Conservation (phyloP, 2,797 vertebrate genomes). For the Rhincodon typus region DNA sequence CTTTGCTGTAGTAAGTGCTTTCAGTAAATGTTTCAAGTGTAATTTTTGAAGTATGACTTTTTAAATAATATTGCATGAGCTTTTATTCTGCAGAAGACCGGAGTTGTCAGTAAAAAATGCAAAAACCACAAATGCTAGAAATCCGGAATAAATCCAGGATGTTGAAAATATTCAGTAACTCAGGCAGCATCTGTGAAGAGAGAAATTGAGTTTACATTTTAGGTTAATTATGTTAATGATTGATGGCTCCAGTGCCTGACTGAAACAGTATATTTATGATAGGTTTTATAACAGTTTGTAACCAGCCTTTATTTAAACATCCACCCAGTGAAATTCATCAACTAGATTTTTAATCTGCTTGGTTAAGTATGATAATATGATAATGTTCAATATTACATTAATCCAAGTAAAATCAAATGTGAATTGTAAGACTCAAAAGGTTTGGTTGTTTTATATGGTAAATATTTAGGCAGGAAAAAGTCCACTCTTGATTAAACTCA, state of each 20-base stretch:
- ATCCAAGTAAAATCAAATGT: not conserved
- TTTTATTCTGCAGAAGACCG: not conserved
- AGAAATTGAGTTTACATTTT: too few species aligned
- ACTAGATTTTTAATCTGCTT: not conserved
- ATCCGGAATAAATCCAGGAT: too few species aligned
- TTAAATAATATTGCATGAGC: not conserved
- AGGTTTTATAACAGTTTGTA: not conserved
- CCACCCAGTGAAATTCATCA: not conserved
- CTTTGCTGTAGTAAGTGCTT: not conserved
- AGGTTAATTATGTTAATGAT: too few species aligned
- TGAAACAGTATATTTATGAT: not conserved
- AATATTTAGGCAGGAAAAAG: not conserved
- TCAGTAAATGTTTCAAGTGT: not conserved
- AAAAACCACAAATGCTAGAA: too few species aligned
- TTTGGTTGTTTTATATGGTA: not conserved
- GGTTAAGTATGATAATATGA: not conserved
- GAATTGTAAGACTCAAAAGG: not conserved
- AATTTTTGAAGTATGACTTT: not conserved
- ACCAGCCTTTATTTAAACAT: too few species aligned
- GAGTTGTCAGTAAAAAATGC: not conserved
- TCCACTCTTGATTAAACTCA: not conserved
- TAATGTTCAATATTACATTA: not conserved
- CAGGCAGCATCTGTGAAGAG: too few species aligned
- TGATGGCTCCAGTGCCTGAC: not conserved
- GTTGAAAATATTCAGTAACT: too few species aligned